Conservation (phyloP, 2,113 vertebrate genomes). For the Neolamprologus toae region DNA sequence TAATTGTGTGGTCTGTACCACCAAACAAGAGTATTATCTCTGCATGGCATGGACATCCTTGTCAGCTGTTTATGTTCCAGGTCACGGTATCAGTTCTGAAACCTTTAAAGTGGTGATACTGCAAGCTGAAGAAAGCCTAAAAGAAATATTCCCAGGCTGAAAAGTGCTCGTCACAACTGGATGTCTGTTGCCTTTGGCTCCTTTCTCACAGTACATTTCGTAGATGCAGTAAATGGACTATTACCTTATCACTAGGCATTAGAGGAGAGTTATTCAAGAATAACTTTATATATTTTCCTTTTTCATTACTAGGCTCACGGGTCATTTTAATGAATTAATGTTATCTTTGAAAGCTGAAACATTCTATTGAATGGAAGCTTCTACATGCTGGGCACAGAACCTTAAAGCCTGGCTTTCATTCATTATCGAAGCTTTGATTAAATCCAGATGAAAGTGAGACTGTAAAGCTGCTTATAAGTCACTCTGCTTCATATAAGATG, state of each 20-base stretch:
- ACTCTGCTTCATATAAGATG: neutral
- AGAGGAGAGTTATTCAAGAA: neutral
- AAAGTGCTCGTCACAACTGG: neutral
- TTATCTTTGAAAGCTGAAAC: neutral
- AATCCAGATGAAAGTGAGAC: neutral
- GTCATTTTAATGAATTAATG: neutral
- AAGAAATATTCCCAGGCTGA: neutral
- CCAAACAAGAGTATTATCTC: neutral
- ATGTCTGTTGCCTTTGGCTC: neutral
- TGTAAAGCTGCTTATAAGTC: neutral
- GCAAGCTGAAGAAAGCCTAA: neutral
- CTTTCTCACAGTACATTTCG: neutral
- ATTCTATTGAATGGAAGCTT: neutral
- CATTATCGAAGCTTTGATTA: neutral
- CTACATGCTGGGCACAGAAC: neutral
- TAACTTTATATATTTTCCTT: neutral
- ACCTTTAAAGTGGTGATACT: neutral
- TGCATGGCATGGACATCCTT: constrained; percentile 48
- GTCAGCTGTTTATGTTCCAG: constrained; percentile 51
- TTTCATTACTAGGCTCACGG: neutral
- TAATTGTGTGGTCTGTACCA: neutral
- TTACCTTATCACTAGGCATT: neutral
- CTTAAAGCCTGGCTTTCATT: neutral
- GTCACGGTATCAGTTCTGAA: constrained; percentile 17
- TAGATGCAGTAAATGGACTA: neutral